Evolutionary conservation across 2,797 vertebrate genomes (phyloP).

Genomic region (Sphaeramia orbicularis): DNA sequence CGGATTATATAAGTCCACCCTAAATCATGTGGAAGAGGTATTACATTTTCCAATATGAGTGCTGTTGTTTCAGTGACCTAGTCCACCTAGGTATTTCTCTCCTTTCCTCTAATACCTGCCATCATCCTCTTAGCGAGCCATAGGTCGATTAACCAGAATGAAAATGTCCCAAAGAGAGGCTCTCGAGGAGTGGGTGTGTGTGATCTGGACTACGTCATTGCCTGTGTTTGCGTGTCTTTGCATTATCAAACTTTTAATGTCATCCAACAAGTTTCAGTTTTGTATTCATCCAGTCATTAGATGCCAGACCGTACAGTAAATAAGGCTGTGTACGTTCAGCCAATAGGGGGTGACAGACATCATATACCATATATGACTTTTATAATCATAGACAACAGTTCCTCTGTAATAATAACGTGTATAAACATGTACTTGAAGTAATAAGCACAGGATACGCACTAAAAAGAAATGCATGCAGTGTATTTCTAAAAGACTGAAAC

Average conservation of each 20-base stretch:
- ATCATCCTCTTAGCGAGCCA: slow-evolving; percentile 72
- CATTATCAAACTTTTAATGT: not conserved
- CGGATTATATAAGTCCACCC: slow-evolving; percentile 53
- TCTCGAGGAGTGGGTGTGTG: not conserved
- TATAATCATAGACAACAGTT: not conserved
- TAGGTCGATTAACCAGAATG: slow-evolving; percentile 61
- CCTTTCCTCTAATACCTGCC: slow-evolving; percentile 54
- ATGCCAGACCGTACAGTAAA: not conserved
- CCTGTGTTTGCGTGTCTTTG: slow-evolving; percentile 18
- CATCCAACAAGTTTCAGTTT: not conserved
- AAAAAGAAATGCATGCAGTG: no score
- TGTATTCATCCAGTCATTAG: not conserved
- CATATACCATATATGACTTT: not conserved
- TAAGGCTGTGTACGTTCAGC: not conserved
- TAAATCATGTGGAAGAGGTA: slow-evolving; percentile 55
- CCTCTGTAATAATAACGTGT: no score
- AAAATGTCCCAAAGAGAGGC: slow-evolving; percentile 48
- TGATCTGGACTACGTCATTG: not conserved
- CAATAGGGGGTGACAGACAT: slow-evolving; percentile 24
- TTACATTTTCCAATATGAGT: slow-evolving; percentile 64
- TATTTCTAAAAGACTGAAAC: no score
- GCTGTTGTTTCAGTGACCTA: slow-evolving; percentile 54
- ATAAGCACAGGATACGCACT: no score
- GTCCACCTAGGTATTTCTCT: slow-evolving; percentile 48
- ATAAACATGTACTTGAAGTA: no score